Evolutionary conservation across 2,888 invertebrate genomes (phyloP).

Genomic region (Asteroscopus sphinx): DNA sequence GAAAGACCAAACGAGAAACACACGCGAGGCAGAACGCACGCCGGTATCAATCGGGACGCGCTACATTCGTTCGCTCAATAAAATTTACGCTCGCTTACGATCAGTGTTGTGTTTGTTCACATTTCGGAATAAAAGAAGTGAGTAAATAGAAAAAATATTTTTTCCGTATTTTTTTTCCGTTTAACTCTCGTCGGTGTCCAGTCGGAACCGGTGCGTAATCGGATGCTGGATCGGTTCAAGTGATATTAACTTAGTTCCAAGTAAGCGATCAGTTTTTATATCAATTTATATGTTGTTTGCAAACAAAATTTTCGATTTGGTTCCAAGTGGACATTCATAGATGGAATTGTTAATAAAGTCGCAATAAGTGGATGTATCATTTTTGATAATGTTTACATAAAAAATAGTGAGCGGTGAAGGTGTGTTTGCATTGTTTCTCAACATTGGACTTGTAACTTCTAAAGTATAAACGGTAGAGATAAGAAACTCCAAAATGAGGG

Average conservation of each 20-base stretch:
- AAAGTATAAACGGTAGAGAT: neutral
- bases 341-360: slow-evolving; percentile 10
- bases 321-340: slow-evolving; percentile 64
- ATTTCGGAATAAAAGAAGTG: slow-evolving; percentile 68
- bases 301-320: slow-evolving; percentile 50
- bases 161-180: slow-evolving; percentile 28
- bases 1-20: slow-evolving; percentile 76
- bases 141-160: slow-evolving; percentile 65
- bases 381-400: slow-evolving; percentile 30
- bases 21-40: slow-evolving; percentile 76
- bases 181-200: slow-evolving; percentile 56
- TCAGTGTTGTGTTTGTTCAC: slow-evolving; percentile 56
- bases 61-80: slow-evolving; percentile 48
- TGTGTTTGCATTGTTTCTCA: slow-evolving; percentile 33
- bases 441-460: slow-evolving; percentile 11
- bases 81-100: slow-evolving; percentile 49
- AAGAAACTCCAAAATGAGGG: neutral
- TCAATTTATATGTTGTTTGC: slow-evolving; percentile 40
- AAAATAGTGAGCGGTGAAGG: slow-evolving; percentile 23
- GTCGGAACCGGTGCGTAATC: slow-evolving; percentile 63
- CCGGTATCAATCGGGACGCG: slow-evolving; percentile 52
- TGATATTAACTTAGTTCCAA: slow-evolving; percentile 58
- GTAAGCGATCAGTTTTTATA: slow-evolving; percentile 57
- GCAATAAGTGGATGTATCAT: slow-evolving; percentile 21
- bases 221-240: slow-evolving; percentile 62